Evolutionary conservation across 2,797 vertebrate genomes (phyloP).

Genomic region (Parambassis ranga): DNA sequence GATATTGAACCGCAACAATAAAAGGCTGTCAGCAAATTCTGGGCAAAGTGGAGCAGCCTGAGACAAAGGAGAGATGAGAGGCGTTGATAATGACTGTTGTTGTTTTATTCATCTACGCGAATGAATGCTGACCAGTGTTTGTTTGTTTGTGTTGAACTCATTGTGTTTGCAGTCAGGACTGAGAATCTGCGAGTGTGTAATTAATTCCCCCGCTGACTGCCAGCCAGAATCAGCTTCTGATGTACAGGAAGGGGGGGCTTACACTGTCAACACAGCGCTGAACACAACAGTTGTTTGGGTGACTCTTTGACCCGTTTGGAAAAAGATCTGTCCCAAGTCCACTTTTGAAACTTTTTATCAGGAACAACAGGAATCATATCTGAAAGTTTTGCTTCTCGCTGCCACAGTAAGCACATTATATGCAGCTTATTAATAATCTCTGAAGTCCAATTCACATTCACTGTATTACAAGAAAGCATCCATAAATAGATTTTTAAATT

Average conservation of each 20-base stretch:
- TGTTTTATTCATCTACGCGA: constrained; percentile 68
- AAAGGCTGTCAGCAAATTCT: constrained; percentile 67
- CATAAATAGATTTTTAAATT: background rate
- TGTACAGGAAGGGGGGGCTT: constrained; percentile 14
- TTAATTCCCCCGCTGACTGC: constrained; percentile 63
- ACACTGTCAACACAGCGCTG: background rate
- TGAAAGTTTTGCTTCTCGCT: background rate
- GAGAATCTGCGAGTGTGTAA: constrained; percentile 58
- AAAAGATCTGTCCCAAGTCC: background rate
- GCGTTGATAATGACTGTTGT: constrained; percentile 62
- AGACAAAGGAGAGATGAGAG: constrained; percentile 64
- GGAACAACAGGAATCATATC: background rate
- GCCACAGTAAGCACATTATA: background rate
- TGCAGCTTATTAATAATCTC: background rate
- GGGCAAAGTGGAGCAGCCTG: constrained; percentile 50
- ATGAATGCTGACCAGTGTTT: constrained; percentile 73
- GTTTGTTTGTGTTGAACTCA: constrained; percentile 67
- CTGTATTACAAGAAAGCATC: background rate
- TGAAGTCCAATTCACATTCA: background rate
- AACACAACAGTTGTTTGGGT: constrained; percentile 23
- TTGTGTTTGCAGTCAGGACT: constrained; percentile 68
- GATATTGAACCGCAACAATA: constrained; percentile 47
- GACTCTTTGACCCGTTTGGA: constrained; percentile 16
- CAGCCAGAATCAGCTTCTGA: constrained; percentile 29
- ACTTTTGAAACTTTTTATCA: background rate